Base-by-base conservation (phyloP, 1,140 invertebrate species). In the Helicoverpa zea region DNA sequence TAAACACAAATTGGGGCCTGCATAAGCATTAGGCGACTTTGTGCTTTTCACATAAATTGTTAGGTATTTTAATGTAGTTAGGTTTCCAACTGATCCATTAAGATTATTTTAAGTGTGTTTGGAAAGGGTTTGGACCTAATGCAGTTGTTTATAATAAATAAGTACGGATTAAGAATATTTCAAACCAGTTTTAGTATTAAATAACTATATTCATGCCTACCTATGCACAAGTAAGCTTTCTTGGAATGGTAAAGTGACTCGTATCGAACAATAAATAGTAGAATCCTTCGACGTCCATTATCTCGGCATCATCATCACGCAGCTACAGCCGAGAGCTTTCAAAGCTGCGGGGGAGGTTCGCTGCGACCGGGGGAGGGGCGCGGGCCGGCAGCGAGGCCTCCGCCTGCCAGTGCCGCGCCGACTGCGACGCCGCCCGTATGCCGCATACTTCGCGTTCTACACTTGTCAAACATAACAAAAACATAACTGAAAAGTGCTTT, bases 281-380 rank as follows among this genome's bases (percentile, higher is more conserved):
- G 86, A 94, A 92, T 92, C 92, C 90, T 91, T 91, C 90, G 88
- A 89, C 90, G 88, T 88, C 91, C 90, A 93, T 95, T 93, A 95
- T 94, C 91, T 92, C 81, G 84, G 89, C 87, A 94, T 93, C 91
- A 93, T 94, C 92, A 91, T 92, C 91, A 91, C 88, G 90, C 86
- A 89, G 88, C 84, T 84, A 89, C 87, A 88, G 88, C 87, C 86
- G 86, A 88, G 64, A 92, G 91, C 89, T 91, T 90, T 90, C 79
- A 90, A 90, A 88, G 89, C 85, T 91, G 86, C 88, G 91, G 90
- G 87, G 88, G 86, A 87, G 83, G 86, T 86, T 80, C 82, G 82
- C 81, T 52, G 80, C 79, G 83, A 72, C 79, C 87, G 85, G 86
- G 87, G 87, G 92, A 88, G 88, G 87, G 89, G 84, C 83, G 89